Base-by-base conservation (phyloP, 2,888 invertebrate species). In the Drosophila diplacantha region DNA sequence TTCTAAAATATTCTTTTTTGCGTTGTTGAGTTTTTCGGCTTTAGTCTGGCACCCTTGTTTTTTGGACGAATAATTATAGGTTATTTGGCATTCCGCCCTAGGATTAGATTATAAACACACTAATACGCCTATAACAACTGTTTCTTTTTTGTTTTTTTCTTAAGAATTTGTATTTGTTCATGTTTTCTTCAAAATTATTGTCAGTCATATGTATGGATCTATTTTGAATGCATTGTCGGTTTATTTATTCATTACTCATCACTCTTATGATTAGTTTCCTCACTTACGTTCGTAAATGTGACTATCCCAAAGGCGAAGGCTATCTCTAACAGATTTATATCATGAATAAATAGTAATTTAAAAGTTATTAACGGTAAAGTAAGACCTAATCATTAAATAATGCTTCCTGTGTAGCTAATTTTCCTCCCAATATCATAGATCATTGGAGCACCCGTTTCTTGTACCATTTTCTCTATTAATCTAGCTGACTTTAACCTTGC, bases 401-500 rank as follows among this genome's bases (percentile, higher is more conserved):
- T 22, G 2, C 6, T 22, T 6, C 16, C 4, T 14, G 16, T 14
- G 9, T 14, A 31, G 26, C 16, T 32, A 37, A 5, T 29, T 2
- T n/a, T 29, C 20, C 18, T 29, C 18, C 18, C n/a, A 12, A 18
- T 59, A 16, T 12, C 26, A 59, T 65, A 53, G 68, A 51, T 64
- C 73, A 54, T n/a, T 56, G 53, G 22, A 57, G 24, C 68, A 54
- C 56, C 67, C 64, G 32, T 38, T 46, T 60, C 47, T 26, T 14
- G 12, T 9, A 24, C 37, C 34, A 43, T 52, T 14, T 16, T 50
- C 14, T 31, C 34, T 26, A n/a, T 39, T 24, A 20, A 16, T 37
- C 20, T 46, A 46, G 57, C 72, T 82, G 86, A 85, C 85, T 85
- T 84, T 85, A 86, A 85, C 85, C 85, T 85, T 85, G 86, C 75